A percentile compares a stretch with the other conserved stretches of the same genome.
These are phyloP conservation scores for Lacerta viridis DNA, from an alignment of 2,797 vertebrate genomes.

Conservation along the genomic window DNA sequence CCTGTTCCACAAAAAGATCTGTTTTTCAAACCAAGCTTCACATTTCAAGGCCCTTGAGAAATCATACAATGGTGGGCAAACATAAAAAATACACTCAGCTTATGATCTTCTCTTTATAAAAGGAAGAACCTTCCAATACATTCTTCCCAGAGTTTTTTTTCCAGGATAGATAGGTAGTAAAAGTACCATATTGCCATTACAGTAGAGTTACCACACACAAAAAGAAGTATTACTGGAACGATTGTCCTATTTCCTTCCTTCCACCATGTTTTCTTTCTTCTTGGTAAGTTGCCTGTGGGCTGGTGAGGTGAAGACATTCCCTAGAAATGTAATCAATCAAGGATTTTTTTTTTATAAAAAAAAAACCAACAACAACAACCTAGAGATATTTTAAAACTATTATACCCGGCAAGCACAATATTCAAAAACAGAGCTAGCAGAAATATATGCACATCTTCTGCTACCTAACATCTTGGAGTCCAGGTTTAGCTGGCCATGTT, in stretches of 20 bases:
- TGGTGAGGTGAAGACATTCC: not conserved
- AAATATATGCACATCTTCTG: not conserved
- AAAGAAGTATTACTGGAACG: not conserved
- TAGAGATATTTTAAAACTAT: not conserved
- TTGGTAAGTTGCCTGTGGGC: not conserved
- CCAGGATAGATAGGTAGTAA: not conserved
- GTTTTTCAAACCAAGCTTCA: not conserved
- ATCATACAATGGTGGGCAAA: not conserved
- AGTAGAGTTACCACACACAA: not conserved
- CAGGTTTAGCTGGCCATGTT: not conserved
- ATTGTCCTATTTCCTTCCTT: not conserved
- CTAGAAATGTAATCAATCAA: not conserved
- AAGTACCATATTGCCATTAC: not conserved
- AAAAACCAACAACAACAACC: not conserved
- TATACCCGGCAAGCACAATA: not conserved
- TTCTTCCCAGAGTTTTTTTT: not conserved
- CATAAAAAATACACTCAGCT: not conserved
- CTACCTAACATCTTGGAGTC: not conserved
- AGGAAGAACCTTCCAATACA: not conserved
- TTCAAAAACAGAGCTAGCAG: not conserved
- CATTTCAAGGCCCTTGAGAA: not conserved
- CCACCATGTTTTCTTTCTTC: not conserved
- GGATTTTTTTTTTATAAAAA: no score
- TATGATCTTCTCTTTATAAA: not conserved
- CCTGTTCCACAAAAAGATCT: not conserved